Conservation (phyloP, 2,797 vertebrate genomes). For the Sandelia bainsii region DNA sequence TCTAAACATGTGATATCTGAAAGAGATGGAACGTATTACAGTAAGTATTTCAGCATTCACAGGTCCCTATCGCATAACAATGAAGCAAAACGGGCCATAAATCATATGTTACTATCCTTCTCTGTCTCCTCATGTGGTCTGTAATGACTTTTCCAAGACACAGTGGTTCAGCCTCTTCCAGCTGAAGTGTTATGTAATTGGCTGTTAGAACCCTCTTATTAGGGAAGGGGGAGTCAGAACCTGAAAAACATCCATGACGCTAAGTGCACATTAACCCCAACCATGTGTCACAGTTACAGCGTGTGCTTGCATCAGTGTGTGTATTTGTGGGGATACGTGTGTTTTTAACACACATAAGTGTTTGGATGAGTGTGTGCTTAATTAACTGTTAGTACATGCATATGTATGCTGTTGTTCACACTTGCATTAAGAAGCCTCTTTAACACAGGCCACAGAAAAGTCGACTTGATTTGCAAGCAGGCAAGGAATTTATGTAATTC, state of each 20-base stretch:
- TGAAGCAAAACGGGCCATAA: constrained; percentile 2
- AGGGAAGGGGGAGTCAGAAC: constrained; percentile 54
- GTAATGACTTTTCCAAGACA: constrained; percentile 40
- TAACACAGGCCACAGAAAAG: background rate
- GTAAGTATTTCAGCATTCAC: background rate
- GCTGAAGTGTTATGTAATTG: constrained; percentile 66
- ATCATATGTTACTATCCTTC: constrained; percentile 22
- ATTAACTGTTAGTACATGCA: constrained; percentile 14
- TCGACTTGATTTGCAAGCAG: background rate
- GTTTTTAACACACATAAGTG: background rate
- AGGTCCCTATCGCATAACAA: background rate
- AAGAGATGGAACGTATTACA: background rate
- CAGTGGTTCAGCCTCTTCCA: constrained; percentile 37
- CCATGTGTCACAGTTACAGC: constrained; percentile 40
- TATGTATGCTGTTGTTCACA: constrained; percentile 1
- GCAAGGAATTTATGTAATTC: background rate
- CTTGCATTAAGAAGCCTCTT: constrained; percentile 17
- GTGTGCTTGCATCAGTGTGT: background rate
- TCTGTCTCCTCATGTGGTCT: background rate
- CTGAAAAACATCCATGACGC: constrained; percentile 53
- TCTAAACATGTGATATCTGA: background rate
- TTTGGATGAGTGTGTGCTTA: constrained; percentile 5
- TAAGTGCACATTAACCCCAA: constrained; percentile 70
- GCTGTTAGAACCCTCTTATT: constrained; percentile 68
- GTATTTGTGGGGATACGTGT: constrained; percentile 21